Percentiles rank a stretch among this genome's conserved stretches.
These are phyloP conservation scores for Columba livia DNA, from an alignment of 2,113 vertebrate genomes.

Conservation along the genomic window DNA sequence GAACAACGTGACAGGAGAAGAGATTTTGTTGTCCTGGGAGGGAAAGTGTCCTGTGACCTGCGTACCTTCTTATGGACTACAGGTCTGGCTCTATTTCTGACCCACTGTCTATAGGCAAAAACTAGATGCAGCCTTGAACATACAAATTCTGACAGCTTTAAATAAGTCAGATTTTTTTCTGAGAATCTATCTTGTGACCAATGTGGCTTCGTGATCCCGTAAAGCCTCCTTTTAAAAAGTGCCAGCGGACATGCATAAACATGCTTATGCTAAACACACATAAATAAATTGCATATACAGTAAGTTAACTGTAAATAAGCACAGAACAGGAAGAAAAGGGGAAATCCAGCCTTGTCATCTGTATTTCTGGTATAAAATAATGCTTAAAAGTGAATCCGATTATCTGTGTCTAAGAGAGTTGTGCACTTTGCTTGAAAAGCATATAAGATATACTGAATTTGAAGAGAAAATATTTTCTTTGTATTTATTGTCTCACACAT, in stretches of 20 bases:
- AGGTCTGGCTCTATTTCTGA: neutral
- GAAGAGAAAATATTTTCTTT: neutral
- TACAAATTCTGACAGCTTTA: neutral
- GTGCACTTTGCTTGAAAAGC: neutral
- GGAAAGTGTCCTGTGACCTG: neutral
- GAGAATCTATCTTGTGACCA: neutral
- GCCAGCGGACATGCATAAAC: neutral
- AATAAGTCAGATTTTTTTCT: neutral
- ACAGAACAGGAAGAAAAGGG: neutral
- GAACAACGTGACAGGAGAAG: neutral
- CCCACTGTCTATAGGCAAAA: neutral
- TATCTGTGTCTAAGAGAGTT: neutral
- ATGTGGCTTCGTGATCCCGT: neutral
- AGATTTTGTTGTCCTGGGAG: neutral
- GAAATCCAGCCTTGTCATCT: neutral
- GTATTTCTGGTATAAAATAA: neutral
- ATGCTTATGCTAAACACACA: neutral
- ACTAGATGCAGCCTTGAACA: neutral
- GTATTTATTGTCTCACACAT: neutral
- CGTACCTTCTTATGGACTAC: neutral
- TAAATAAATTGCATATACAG: neutral
- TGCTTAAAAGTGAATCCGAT: neutral
- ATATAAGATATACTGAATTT: neutral
- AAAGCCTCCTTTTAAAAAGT: neutral
- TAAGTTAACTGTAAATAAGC: neutral